A percentile compares a stretch with the other conserved stretches of the same genome.
These are phyloP conservation scores for Littorina saxatilis DNA, from an alignment of 1,140 invertebrate genomes.

Conservation along the genomic window DNA sequence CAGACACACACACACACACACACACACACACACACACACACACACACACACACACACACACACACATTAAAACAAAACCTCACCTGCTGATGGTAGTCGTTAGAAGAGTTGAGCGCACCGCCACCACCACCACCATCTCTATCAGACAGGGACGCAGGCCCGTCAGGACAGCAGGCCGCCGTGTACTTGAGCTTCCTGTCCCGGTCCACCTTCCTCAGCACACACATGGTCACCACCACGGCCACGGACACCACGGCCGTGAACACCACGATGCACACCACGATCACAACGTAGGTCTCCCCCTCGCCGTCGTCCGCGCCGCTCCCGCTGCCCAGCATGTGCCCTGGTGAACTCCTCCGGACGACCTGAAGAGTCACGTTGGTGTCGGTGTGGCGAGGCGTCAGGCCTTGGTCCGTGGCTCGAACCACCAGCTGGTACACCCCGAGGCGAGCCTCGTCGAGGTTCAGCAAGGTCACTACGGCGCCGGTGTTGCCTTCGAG, in stretches of 20 bases:
- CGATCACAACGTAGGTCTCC: conserved; percentile 49
- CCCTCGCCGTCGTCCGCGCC: background rate
- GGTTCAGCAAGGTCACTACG: conserved; percentile 41
- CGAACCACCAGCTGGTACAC: conserved; percentile 47
- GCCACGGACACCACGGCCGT: conserved; percentile 44
- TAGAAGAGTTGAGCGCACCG: background rate
- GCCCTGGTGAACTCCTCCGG: background rate
- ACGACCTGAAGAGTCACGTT: conserved; percentile 36
- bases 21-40: background rate
- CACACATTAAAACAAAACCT: background rate
- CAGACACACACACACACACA: background rate
- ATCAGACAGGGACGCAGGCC: background rate
- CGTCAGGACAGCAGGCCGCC: conserved; percentile 12
- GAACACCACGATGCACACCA: conserved; percentile 46
- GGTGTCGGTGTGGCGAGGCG: conserved; percentile 14
- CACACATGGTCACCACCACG: conserved; percentile 43
- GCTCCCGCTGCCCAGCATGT: background rate
- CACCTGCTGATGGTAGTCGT: conserved; percentile 15
- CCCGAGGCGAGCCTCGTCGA: conserved; percentile 38
- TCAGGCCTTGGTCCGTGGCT: conserved; percentile 47
- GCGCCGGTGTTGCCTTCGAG: conserved; percentile 53
- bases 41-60: background rate
- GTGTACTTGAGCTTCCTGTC: conserved; percentile 40
- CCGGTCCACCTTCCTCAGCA: conserved; percentile 41
- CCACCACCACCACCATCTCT: background rate